Evolutionary conservation across 2,797 vertebrate genomes (phyloP), one percentile per base, ranked within the genome.

Genomic region (Halcyon smyrnensis): DNA sequence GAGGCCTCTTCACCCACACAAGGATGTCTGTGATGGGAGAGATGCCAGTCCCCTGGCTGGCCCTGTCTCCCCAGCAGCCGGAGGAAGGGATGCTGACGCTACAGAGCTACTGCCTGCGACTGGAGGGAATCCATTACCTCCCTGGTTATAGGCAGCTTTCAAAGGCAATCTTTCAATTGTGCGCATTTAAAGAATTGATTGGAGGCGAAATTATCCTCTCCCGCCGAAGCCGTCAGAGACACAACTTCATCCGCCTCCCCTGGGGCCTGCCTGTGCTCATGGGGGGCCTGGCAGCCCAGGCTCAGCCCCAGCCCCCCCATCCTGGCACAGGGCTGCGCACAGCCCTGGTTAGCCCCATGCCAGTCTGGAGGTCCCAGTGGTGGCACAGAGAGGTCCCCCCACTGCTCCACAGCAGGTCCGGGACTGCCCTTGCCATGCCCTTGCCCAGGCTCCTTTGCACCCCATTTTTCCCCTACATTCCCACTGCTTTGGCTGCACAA

Each of bases 101-200:
- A 28, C 59, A 0, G 11, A 62, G 82, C 45, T 81, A 60, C 87
- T 68, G 88, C 87, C 78, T 84, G 56, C 0, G 17, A 88, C 91
- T 89, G 64, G 67, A 95, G 95, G 87, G 89, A 97, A 96, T 96
- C 96, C 96, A 96, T 97, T 97, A 97, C 92, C 82, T 95, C 87
- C 68, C 90, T 91, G 93, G 88, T 95, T 97, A 96, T 90, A 97
- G 97, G 94, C 96, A 90, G 95, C 95, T 96, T 95, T 97, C 96
- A 95, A 80, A 90, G 65, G 96, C 96, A 96, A 97, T 97, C 95
- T 97, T 97, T 97, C 97, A 97, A 97, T 97, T 96, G 95, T 90
- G 95, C 3, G 3, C 94, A 95, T 96, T 97, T 97, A 97, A 97
- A 95, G 97, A 90, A 97, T 97, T 97, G 97, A 97, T 97, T 95